Conservation (phyloP, 2,797 vertebrate species). For the Notolepis coatsorum region DNA sequence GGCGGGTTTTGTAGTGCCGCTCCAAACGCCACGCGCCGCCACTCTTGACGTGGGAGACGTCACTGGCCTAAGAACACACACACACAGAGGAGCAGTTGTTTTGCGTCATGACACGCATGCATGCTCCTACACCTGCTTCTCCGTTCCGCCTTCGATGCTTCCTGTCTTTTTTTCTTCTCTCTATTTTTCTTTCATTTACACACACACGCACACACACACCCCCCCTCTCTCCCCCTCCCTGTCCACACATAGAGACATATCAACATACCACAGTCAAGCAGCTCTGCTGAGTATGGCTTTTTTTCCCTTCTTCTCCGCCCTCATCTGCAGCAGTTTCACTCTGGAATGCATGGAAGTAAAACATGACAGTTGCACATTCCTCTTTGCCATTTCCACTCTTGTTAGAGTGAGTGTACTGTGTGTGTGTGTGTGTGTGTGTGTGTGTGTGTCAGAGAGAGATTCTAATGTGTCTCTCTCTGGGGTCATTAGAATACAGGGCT, state of each 20-base stretch:
- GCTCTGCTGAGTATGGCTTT: slow-evolving; percentile 39
- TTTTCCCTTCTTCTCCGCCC: neutral
- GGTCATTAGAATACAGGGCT: no score
- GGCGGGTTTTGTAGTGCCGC: neutral
- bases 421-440: neutral
- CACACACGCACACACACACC: neutral
- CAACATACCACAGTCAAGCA: slow-evolving; percentile 32
- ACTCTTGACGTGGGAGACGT: neutral
- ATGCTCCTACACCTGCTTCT: slow-evolving; percentile 31
- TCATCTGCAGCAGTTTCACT: slow-evolving; percentile 34
- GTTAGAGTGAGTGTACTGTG: slow-evolving; percentile 18
- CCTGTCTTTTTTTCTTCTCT: neutral
- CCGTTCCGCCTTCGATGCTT: slow-evolving; percentile 15
- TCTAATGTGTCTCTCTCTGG: no score
- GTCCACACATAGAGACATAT: slow-evolving; percentile 9
- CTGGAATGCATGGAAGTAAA: slow-evolving; percentile 47
- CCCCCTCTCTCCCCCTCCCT: neutral
- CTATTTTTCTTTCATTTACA: neutral
- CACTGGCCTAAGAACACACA: slow-evolving; percentile 11
- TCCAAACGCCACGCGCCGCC: neutral
- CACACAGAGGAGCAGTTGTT: slow-evolving; percentile 7
- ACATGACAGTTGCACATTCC: slow-evolving; percentile 60
- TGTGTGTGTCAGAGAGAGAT: neutral
- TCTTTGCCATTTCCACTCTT: slow-evolving; percentile 16
- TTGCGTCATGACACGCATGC: neutral